Evolutionary conservation across 2,888 invertebrate species (phyloP).

Genomic region (Drosophila fulvimacula): DNA sequence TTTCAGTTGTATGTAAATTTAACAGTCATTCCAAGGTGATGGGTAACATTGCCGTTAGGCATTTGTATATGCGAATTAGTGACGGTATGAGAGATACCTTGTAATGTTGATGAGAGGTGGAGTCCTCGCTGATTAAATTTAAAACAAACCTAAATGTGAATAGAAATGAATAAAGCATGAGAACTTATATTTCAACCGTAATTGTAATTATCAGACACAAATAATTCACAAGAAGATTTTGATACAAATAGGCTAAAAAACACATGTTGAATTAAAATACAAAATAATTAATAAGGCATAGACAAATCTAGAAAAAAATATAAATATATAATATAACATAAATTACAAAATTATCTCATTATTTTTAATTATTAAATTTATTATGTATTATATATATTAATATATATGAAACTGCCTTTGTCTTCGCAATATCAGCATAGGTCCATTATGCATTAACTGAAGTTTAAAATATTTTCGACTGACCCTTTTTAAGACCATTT

Average conservation of each 20-base stretch:
- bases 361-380: neutral
- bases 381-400: no score
- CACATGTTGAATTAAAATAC: neutral
- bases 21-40: conserved; percentile 33
- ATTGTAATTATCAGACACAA: neutral
- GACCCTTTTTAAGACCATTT: conserved; percentile 23
- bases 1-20: conserved; percentile 43
- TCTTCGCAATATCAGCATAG: neutral
- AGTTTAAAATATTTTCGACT: neutral
- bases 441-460: neutral
- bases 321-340: no score
- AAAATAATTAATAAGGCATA: neutral
- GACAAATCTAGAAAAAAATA: neutral
- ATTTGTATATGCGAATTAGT: conserved; percentile 36
- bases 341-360: neutral
- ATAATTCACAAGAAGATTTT: no score
- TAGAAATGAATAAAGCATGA: neutral
- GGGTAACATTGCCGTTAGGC: conserved; percentile 33
- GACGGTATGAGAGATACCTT: conserved; percentile 20
- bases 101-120: conserved; percentile 12
- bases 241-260: neutral
- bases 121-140: neutral
- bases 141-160: neutral
- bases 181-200: neutral
- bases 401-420: neutral